Conservation (phyloP, 2,888 invertebrate genomes). For the Melanostoma mellinum region DNA sequence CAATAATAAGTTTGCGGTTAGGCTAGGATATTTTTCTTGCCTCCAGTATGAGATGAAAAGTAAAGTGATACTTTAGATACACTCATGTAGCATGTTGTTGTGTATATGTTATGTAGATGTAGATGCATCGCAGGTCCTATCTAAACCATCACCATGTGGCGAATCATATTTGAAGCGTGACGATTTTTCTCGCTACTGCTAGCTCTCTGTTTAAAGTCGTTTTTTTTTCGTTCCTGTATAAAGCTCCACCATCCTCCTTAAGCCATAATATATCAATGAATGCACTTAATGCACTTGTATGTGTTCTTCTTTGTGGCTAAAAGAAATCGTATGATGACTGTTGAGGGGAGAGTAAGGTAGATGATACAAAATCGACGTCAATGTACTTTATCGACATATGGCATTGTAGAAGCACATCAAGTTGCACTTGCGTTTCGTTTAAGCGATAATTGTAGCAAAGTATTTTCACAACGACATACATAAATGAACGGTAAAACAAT, state of each 20-base stretch:
- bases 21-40: constrained; percentile 50
- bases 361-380: constrained; percentile 60
- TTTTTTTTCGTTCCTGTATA: constrained; percentile 27
- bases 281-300: constrained; percentile 72
- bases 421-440: constrained; percentile 69
- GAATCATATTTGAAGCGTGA: constrained; percentile 68
- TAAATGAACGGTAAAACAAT: constrained; percentile 65
- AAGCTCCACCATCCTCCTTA: constrained; percentile 61
- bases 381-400: constrained; percentile 73
- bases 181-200: constrained; percentile 38
- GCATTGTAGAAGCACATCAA: constrained; percentile 71
- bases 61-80: constrained; percentile 71
- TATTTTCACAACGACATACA: constrained; percentile 35
- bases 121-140: constrained; percentile 18
- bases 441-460: constrained; percentile 63
- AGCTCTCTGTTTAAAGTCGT: constrained; percentile 18
- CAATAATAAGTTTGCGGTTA: constrained; percentile 65
- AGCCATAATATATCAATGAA: constrained; percentile 65
- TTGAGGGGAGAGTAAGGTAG: not conserved
- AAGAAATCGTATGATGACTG: constrained; percentile 16
- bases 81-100: not conserved
- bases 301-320: constrained; percentile 52
- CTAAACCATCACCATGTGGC: constrained; percentile 32
- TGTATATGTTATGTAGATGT: not conserved
- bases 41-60: constrained; percentile 59